phyloP scores from a whole-genome alignment of 1,140 invertebrate species.

The Hormaphis cornu region DNA sequence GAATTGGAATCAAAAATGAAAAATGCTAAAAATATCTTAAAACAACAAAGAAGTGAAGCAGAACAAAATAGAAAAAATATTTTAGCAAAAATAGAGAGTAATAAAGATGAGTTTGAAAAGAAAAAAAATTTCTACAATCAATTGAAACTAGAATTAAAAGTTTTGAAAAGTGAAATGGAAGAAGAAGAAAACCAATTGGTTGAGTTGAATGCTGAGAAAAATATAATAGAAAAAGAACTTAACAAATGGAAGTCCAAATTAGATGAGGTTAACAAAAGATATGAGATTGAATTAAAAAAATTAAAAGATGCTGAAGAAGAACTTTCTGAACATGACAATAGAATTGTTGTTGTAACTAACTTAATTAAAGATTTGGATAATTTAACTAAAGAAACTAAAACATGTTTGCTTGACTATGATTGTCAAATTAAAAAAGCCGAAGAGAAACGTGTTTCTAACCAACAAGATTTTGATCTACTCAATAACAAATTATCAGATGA shows the following conservation, averaged over 20 bases:
- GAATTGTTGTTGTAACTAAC: conserved; percentile 47
- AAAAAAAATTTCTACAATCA: conserved; percentile 25
- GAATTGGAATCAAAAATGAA: conserved; percentile 21
- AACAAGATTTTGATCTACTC: neutral
- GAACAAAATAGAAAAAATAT: conserved; percentile 19
- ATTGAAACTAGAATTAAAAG: conserved; percentile 20
- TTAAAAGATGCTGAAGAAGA: conserved; percentile 60
- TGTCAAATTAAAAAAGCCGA: neutral
- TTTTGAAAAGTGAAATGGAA: conserved; percentile 41
- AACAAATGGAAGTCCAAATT: neutral
- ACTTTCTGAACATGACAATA: conserved; percentile 67
- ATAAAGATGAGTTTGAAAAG: conserved; percentile 2
- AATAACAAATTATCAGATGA: neutral
- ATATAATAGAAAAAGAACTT: conserved; percentile 48
- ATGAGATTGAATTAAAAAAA: conserved; percentile 57
- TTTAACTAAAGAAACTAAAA: conserved; percentile 44
- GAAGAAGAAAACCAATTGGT: conserved; percentile 47
- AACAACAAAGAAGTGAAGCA: conserved; percentile 15
- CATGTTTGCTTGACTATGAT: neutral
- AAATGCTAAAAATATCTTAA: conserved; percentile 21
- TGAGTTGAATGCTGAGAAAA: conserved; percentile 46
- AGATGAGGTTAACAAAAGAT: neutral
- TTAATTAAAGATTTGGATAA: conserved; percentile 17
- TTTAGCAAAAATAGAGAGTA: conserved; percentile 10
- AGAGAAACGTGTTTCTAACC: neutral